Evolutionary conservation across 2,888 invertebrate species (phyloP), one percentile per base, ranked within the genome.

Genomic region (Flabesymbios commensalis): DNA sequence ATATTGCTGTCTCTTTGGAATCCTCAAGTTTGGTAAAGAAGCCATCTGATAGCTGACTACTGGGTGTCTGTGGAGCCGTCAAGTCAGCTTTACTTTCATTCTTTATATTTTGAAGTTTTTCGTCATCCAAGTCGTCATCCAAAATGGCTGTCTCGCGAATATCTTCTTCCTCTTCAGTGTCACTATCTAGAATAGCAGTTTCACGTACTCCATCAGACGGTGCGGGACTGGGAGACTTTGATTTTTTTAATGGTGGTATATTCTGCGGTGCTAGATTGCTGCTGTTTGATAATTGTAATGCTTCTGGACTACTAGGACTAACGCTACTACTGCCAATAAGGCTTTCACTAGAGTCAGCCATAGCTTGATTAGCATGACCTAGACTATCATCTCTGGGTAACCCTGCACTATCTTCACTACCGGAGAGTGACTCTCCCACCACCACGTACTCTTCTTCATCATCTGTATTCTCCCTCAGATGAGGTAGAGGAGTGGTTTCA

Each of bases 121-220:
- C 31, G 19, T 22, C 41, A 22, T 43, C 39, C 4, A 24, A 2
- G 22, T 47, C 60, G 33, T 59, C 57, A 17, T 59, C 61, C 49
- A 61, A 19, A 19, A 61, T 59, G 17, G 29, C 61, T 4, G 61
- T 61, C 52, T 61, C 57, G 32, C 42, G 32, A n/a, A 31, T 22
- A 10, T 52, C 47, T 7, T 57, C 48, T 26, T 22, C 43, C 7
- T 36, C 22, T n/a, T 41, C 29, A 2, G 22, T 42, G 24, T 63
- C 63, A 42, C 26, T 45, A 28, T 62, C 63, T 7, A 62, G 5
- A 24, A 63, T 63, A 3, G 45, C 63, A 14, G 63, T 61, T 36
- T 63, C 64, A 3, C 61, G 61, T 5, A 64, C 19, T 2, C 59
- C 57, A 28, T 51, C 52, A 14, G 41, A 42, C 29, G 26, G 5